Conservation (phyloP, 2,888 invertebrate species). For the Meliscaeva auricollis region DNA sequence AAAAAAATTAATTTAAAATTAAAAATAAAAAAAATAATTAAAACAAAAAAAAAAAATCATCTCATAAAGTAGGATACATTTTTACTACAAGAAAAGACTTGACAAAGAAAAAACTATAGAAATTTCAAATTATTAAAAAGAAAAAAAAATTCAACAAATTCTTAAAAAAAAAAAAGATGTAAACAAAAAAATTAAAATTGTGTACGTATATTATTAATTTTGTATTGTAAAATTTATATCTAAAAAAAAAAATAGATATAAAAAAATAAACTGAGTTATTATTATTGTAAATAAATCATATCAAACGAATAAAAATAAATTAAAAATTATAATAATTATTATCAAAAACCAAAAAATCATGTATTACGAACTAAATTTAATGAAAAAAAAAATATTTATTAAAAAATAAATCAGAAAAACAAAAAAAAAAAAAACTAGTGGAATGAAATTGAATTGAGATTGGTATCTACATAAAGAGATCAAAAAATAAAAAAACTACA, state of each 20-base stretch:
- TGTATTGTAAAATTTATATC: constrained; percentile 46
- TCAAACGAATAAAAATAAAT: constrained; percentile 35
- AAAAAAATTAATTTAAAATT: background rate
- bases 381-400: constrained; percentile 26
- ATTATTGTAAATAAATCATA: constrained; percentile 60
- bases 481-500: constrained; percentile 14
- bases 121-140: constrained; percentile 2
- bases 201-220: constrained; percentile 43
- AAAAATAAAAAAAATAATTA: constrained; percentile 6
- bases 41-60: constrained; percentile 11
- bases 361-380: constrained; percentile 20
- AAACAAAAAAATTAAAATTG: constrained; percentile 17
- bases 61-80: constrained; percentile 41
- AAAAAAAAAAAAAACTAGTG: constrained; percentile 37
- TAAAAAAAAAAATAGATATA: background rate
- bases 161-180: background rate
- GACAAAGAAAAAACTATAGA: constrained; percentile 28
- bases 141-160: constrained; percentile 19
- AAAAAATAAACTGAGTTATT: background rate
- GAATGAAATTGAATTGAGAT: constrained; percentile 33
- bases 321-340: constrained; percentile 22
- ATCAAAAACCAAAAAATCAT: constrained; percentile 9
- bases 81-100: constrained; percentile 69
- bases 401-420: constrained; percentile 8
- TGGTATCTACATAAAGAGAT: background rate